Conservation (phyloP, 37 sponge, comb jelly and placozoan genomes). For the Diacarnus erythraeanus region DNA sequence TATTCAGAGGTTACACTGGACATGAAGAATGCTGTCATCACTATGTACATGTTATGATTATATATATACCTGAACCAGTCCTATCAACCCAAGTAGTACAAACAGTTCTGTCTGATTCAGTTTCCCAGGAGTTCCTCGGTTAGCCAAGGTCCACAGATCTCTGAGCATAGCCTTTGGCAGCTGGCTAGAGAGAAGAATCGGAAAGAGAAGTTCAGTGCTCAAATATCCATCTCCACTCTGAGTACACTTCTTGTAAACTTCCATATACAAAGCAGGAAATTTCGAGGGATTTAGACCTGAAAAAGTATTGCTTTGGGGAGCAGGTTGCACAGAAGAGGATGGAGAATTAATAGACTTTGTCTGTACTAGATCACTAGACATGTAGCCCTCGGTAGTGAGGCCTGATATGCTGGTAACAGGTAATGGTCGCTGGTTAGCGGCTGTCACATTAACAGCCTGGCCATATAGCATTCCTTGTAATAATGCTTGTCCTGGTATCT, state of each 20-base stretch:
- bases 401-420: constrained; percentile 13
- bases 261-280: constrained; percentile 38
- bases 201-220: constrained; percentile 41
- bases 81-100: constrained; percentile 55
- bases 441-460: not conserved
- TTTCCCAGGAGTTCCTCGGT: constrained; percentile 25
- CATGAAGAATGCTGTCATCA: no score
- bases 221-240: constrained; percentile 16
- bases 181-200: constrained; percentile 48
- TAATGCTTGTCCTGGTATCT: not conserved
- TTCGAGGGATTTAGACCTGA: constrained; percentile 6
- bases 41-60: not conserved
- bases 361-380: not conserved
- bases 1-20: no score
- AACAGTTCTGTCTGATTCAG: constrained; percentile 50
- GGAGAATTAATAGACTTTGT: not conserved
- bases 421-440: not conserved
- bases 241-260: constrained; percentile 32
- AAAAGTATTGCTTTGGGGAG: not conserved
- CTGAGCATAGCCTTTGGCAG: constrained; percentile 19
- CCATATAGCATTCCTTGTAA: not conserved
- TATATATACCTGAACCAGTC: constrained; percentile 35
- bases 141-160: constrained; percentile 38
- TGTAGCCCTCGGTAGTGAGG: constrained; percentile 1
- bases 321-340: not conserved